Percentiles rank a stretch among this genome's conserved stretches.
phyloP scores from a whole-genome alignment of 2,797 vertebrate species.

The Enteromius trimaculatus region DNA sequence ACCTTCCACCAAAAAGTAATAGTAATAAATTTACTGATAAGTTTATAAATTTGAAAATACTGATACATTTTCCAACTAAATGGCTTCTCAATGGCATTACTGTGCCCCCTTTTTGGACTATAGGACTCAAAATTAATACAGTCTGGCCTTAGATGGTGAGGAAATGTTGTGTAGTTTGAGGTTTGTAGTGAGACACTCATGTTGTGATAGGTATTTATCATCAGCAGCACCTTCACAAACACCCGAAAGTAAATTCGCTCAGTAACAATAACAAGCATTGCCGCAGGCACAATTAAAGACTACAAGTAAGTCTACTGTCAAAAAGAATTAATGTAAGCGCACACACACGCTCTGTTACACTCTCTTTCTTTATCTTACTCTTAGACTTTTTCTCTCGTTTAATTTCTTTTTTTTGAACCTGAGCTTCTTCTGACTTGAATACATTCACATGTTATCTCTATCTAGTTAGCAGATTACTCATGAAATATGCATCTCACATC shows the following conservation, averaged over 20 bases:
- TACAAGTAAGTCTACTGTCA: conserved; percentile 37
- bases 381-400: background rate
- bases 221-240: conserved; percentile 31
- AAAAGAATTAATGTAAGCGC: conserved; percentile 43
- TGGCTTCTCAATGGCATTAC: background rate
- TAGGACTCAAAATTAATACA: background rate
- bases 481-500: conserved; percentile 46
- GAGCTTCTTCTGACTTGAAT: background rate
- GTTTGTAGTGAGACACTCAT: background rate
- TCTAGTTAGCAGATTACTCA: conserved; percentile 30
- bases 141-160: background rate
- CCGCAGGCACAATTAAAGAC: conserved; percentile 47
- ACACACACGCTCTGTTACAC: background rate
- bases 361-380: conserved; percentile 9
- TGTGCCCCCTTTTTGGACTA: background rate
- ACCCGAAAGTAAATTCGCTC: conserved; percentile 38
- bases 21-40: background rate
- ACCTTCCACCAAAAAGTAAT: background rate
- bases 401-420: conserved; percentile 1
- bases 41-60: too few relatives aligned
- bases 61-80: too few relatives aligned
- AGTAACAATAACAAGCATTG: conserved; percentile 34
- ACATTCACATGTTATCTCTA: background rate
- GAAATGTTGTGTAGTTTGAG: background rate
- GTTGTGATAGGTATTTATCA: conserved; percentile 1